Percentiles rank a stretch among this genome's conserved stretches.
Conservation (phyloP, 2,113 vertebrate genomes). For the Halichoeres trimaculatus region DNA sequence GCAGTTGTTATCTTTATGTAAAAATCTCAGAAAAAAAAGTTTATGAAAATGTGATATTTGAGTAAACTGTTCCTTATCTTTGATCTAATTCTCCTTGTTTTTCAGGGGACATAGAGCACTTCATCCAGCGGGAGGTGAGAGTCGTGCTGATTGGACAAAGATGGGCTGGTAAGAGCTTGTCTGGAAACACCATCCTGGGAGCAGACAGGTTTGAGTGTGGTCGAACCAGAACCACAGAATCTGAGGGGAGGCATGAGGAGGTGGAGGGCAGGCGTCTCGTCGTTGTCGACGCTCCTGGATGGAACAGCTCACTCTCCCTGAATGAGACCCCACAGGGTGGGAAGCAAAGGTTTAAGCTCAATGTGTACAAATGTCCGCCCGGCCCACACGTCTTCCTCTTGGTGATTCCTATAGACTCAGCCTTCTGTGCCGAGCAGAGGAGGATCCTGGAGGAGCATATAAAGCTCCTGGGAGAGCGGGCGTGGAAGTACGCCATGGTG, state of each 20-base stretch:
- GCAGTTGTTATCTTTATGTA: too few relatives aligned
- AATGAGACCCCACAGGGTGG: constrained; percentile 51
- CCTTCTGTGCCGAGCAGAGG: constrained; percentile 44
- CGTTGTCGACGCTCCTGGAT: constrained; percentile 62
- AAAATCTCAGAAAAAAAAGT: too few relatives aligned
- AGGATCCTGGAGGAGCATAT: constrained; percentile 48
- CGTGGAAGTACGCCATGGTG: constrained; percentile 59
- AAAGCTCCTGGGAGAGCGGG: constrained; percentile 57
- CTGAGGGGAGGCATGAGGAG: constrained; percentile 25
- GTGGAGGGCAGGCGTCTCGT: constrained; percentile 43
- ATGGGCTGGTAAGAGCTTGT: constrained; percentile 60
- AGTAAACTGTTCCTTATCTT: neutral
- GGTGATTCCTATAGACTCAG: constrained; percentile 31
- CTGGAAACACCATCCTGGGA: constrained; percentile 58
- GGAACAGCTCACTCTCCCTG: constrained; percentile 48
- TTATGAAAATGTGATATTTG: too few relatives aligned
- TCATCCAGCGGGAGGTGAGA: constrained; percentile 22
- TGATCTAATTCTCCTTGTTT: constrained; percentile 8
- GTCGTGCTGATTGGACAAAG: constrained; percentile 52
- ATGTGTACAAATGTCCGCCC: constrained; percentile 37
- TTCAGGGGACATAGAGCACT: neutral
- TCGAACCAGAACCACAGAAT: constrained; percentile 45
- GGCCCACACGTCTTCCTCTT: constrained; percentile 63
- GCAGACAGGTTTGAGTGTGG: constrained; percentile 47
- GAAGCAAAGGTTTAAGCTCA: constrained; percentile 58